Evolutionary conservation across 1,140 invertebrate genomes (phyloP).

Genomic region (Amyelois transitella): DNA sequence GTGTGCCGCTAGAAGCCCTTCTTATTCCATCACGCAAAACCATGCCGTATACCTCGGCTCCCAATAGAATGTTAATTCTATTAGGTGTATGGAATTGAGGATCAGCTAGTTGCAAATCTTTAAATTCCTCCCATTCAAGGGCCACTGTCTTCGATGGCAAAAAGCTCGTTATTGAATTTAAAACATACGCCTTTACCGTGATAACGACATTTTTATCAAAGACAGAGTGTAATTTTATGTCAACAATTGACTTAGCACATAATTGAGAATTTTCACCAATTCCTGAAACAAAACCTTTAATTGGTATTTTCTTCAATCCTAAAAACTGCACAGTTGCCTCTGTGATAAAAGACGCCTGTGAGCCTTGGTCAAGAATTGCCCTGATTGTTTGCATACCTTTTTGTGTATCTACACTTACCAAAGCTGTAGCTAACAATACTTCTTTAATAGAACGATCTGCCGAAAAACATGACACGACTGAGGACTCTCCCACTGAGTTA

Average conservation of each 20-base stretch:
- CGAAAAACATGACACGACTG: conserved; percentile 9
- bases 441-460: conserved; percentile 8
- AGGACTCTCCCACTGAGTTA: not conserved
- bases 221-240: conserved; percentile 1
- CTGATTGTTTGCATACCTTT: conserved; percentile 6
- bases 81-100: conserved; percentile 1
- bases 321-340: conserved; percentile 15
- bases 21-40: conserved; percentile 1
- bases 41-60: conserved; percentile 5
- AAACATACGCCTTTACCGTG: conserved; percentile 15
- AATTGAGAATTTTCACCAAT: conserved; percentile 7
- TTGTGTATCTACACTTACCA: conserved; percentile 15
- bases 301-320: conserved; percentile 5
- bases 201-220: conserved; percentile 7
- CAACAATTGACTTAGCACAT: conserved; percentile 1
- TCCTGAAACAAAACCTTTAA: conserved; percentile 3
- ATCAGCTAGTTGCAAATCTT: conserved; percentile 10
- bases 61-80: conserved; percentile 6
- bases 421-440: conserved; percentile 22
- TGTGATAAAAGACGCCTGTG: conserved; percentile 21
- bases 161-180: conserved; percentile 14
- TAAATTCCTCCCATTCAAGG: conserved; percentile 4
- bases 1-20: not conserved
- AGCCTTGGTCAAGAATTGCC: conserved; percentile 21
- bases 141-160: conserved; percentile 8